Conservation (phyloP, 2,888 invertebrate species). For the Thecophora atra region DNA sequence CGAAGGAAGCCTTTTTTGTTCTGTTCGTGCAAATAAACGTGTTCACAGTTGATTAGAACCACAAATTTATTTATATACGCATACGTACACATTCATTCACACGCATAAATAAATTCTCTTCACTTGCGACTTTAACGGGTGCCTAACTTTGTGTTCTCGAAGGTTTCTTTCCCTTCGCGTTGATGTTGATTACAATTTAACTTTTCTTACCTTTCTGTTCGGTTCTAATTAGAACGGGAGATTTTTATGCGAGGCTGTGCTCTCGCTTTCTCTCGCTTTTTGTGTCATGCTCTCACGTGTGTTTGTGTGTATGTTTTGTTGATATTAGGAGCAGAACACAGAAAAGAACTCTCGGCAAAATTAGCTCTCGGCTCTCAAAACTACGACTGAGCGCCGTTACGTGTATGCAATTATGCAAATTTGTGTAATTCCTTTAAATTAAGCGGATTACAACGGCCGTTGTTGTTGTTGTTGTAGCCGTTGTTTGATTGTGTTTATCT, state of each 20-base stretch:
- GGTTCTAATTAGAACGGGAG: not conserved
- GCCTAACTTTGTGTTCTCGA: no score
- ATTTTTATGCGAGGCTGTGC: not conserved
- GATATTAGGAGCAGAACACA: no score
- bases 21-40: not conserved
- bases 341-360: no score
- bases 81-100: no score
- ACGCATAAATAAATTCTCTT: not conserved
- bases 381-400: constrained; percentile 41
- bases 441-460: constrained; percentile 62
- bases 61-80: no score
- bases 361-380: not conserved
- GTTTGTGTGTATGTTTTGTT: not conserved
- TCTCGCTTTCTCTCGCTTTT: not conserved
- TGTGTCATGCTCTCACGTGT: not conserved
- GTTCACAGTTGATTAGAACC: no score
- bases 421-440: constrained; percentile 61
- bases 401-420: constrained; percentile 60
- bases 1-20: constrained; percentile 1
- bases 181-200: constrained; percentile 20
- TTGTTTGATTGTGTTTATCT: constrained; percentile 35
- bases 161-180: no score
- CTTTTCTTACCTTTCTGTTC: constrained; percentile 31
- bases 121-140: no score
- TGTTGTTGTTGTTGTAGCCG: constrained; percentile 26